phyloP scores from a whole-genome alignment of 2,888 invertebrate species.

The Polylopha cassiicola region DNA sequence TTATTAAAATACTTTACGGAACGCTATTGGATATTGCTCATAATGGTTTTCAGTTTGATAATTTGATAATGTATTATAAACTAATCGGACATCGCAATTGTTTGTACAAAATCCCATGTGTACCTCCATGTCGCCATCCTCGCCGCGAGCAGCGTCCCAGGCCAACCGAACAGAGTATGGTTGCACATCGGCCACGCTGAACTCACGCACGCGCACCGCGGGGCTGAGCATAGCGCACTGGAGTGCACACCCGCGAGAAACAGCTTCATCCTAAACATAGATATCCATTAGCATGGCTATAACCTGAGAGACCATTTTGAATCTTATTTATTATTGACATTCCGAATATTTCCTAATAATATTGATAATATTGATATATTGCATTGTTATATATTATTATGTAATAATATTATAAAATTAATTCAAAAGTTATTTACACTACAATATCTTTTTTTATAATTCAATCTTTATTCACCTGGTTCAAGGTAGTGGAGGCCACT shows the following conservation, averaged over 20 bases:
- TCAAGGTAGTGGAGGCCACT: conserved; percentile 94
- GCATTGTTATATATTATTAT: no score
- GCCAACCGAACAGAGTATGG: conserved; percentile 90
- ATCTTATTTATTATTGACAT: no score
- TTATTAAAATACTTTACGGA: no score
- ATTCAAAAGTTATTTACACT: no score
- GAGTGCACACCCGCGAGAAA: conserved; percentile 96
- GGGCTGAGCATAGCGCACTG: conserved; percentile 99
- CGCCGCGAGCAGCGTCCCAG: conserved; percentile 85
- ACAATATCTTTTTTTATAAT: no score
- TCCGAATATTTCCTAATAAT: no score
- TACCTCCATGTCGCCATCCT: conserved; percentile 89
- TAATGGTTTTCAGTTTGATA: no score
- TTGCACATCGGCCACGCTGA: conserved; percentile 94
- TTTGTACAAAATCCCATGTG: background rate
- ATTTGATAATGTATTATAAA: background rate
- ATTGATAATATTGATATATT: no score
- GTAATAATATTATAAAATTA: no score
- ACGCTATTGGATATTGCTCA: no score
- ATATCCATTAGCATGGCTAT: no score
- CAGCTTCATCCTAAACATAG: conserved; percentile 89
- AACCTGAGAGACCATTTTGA: no score
- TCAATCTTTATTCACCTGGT: conserved; percentile 81
- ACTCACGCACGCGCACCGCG: conserved; percentile 97
- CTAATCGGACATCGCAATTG: background rate